Evolutionary conservation across 2,797 vertebrate species (phyloP), one percentile per base, ranked within the genome.

Genomic region (Anas capensis): DNA sequence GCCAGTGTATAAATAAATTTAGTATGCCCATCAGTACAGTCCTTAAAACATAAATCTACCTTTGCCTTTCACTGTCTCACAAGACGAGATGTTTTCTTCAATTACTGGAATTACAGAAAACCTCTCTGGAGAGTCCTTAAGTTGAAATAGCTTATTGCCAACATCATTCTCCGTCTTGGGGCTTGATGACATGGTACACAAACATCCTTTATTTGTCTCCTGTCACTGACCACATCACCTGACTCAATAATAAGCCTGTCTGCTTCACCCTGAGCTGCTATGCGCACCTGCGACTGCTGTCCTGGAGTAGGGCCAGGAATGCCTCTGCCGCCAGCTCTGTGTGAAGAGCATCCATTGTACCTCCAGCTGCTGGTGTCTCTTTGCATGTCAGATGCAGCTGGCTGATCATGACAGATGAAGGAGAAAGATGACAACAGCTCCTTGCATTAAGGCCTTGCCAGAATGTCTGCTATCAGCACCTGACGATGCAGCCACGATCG

Each of bases 61-160:
- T 80, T 27, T 48, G 44, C 48, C 70, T 82, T 92, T 85, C 20
- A 33, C 65, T 88, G 61, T 61, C 71, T 78, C 8, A 0, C 27
- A 72, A 93, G 88, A 71, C 0, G 2, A 82, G 61, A 70, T 31
- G 33, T 58, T 81, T 85, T 29, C 89, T 65, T 81, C 83, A 88
- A 78, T 90, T 81, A 61, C 80, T 53, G 33, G 4, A 46, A 56
- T 88, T 85, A 77, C 56, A 24, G 44, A 60, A 91, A 91, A 77
- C 65, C 44, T 72, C 82, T 82, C 80, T 61, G 36, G 38, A 93
- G 80, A 83, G 51, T 60, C 61, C 78, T 68, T 78, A 86, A 60
- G 36, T 91, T 75, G 60, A 93, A 96, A 93, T 46, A 82, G 18
- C 73, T 95, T 89, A 69, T 84, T 70, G 40, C 61, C n/a, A 42